Evolutionary conservation across 1,140 invertebrate genomes (phyloP).

Genomic region (Pantala flavescens): DNA sequence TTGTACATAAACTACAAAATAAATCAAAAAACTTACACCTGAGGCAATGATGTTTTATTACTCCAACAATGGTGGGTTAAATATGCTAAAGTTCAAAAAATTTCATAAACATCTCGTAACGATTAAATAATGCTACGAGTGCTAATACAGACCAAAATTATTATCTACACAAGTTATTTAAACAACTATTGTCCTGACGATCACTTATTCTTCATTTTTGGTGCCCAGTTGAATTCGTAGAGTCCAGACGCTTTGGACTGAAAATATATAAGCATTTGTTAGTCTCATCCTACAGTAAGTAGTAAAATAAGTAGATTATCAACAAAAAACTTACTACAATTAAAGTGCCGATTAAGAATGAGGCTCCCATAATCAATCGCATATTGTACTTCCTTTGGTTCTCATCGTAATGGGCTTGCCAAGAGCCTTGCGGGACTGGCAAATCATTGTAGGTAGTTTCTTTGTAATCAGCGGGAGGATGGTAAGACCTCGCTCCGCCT

Average conservation of each 20-base stretch:
- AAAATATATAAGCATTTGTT: not conserved
- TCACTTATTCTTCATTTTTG: constrained; percentile 13
- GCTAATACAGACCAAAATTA: not conserved
- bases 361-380: constrained; percentile 48
- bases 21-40: not conserved
- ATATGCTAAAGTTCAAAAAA: too few relatives aligned
- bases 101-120: too few relatives aligned
- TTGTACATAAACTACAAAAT: not conserved
- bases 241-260: constrained; percentile 6
- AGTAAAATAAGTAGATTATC: too few relatives aligned
- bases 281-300: too few relatives aligned
- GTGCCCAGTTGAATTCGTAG: not conserved
- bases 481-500: constrained; percentile 8
- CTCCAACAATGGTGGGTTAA: too few relatives aligned
- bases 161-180: not conserved
- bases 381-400: constrained; percentile 56
- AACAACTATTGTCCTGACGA: not conserved
- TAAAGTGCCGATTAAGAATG: constrained; percentile 42
- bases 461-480: not conserved
- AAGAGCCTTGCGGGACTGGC: constrained; percentile 58
- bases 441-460: constrained; percentile 56
- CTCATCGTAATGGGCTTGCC: constrained; percentile 52
- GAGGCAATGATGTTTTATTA: too few relatives aligned
- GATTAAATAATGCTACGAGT: too few relatives aligned
- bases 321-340: constrained; percentile 38